A percentile compares a stretch with the other conserved stretches of the same genome.
These are phyloP conservation scores for Porites cylindrica DNA, from an alignment of 92 coral and sea anemone genomes.

Conservation along the genomic window DNA sequence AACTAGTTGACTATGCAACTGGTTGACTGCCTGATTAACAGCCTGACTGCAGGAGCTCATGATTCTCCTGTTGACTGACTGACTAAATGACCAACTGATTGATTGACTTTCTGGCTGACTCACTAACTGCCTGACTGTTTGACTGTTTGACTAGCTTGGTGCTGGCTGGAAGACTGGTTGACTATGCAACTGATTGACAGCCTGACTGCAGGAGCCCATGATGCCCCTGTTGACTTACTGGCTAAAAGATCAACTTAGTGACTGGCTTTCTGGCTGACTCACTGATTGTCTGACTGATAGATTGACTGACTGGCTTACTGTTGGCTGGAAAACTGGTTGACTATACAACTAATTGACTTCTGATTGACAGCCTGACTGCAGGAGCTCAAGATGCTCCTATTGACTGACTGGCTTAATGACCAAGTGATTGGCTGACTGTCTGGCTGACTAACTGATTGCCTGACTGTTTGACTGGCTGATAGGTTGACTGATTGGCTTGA, in stretches of 20 bases:
- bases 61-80: background rate
- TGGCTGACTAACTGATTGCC: too few species aligned
- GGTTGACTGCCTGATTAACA: background rate
- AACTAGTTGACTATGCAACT: background rate
- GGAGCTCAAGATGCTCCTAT: background rate
- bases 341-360: background rate
- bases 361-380: background rate
- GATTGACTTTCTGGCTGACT: background rate
- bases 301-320: constrained; percentile 4
- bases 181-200: background rate
- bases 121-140: background rate
- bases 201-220: background rate
- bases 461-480: background rate
- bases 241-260: background rate
- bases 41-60: background rate
- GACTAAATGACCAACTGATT: background rate
- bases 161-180: background rate
- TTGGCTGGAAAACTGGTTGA: background rate
- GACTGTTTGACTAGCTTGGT: background rate
- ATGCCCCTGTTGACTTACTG: background rate
- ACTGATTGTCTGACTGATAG: background rate
- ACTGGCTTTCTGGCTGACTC: background rate
- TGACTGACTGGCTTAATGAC: background rate
- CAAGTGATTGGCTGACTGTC: background rate
- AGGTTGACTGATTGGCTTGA: background rate